A percentile compares a stretch with the other conserved stretches of the same genome.
phyloP scores from a whole-genome alignment of 2,888 invertebrate species.

The Melieria crassipennis region DNA sequence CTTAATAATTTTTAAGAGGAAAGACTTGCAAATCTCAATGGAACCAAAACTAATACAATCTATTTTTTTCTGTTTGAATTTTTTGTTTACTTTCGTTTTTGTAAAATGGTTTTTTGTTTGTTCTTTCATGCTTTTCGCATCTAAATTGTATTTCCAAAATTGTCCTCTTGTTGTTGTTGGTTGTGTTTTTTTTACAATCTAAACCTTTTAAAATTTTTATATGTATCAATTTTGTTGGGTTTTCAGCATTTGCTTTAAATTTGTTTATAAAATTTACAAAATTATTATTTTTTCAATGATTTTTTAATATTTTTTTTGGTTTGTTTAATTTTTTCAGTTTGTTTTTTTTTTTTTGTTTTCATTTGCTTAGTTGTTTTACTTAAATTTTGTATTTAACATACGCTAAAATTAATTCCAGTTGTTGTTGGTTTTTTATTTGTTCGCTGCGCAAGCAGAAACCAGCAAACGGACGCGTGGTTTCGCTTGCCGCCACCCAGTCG shows the following conservation, averaged over 20 bases:
- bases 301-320: slow-evolving; percentile 36
- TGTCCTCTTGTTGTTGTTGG: slow-evolving; percentile 1
- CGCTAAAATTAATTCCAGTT: slow-evolving; percentile 20
- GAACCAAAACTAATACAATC: too few species aligned
- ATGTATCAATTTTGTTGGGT: slow-evolving; percentile 11
- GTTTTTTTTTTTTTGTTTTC: slow-evolving; percentile 14
- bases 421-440: slow-evolving; percentile 32
- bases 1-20: slow-evolving; percentile 33
- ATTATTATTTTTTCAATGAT: slow-evolving; percentile 46
- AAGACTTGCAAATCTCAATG: too few species aligned
- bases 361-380: slow-evolving; percentile 9
- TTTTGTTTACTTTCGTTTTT: slow-evolving; percentile 5
- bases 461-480: too few species aligned
- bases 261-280: slow-evolving; percentile 62
- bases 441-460: slow-evolving; percentile 19
- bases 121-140: slow-evolving; percentile 9
- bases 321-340: background rate
- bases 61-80: slow-evolving; percentile 17
- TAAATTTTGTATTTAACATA: slow-evolving; percentile 21
- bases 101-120: slow-evolving; percentile 25
- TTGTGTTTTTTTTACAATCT: slow-evolving; percentile 15
- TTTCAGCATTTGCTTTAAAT: slow-evolving; percentile 15
- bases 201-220: slow-evolving; percentile 25
- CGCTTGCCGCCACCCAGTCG: too few species aligned
- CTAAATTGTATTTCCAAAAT: slow-evolving; percentile 37